Percentiles rank a stretch among this genome's conserved stretches.
phyloP scores from a whole-genome alignment of 2,888 invertebrate species.

The Chymomyza procnemis region DNA sequence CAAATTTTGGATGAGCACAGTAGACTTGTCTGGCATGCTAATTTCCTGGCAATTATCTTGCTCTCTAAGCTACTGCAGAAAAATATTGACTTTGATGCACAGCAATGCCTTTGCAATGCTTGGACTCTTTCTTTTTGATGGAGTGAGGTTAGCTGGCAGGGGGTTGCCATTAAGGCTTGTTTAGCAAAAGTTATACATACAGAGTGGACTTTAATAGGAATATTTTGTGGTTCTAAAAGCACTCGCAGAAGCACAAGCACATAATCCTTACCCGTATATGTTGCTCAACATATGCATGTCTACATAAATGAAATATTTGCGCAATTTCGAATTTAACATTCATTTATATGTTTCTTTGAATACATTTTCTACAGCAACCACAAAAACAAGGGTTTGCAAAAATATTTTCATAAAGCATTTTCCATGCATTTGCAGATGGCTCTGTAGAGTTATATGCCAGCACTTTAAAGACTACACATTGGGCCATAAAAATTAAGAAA shows the following conservation, averaged over 20 bases:
- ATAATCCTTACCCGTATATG: background rate
- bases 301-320: slow-evolving; percentile 58
- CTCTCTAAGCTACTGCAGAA: background rate
- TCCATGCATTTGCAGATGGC: slow-evolving; percentile 48
- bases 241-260: slow-evolving; percentile 41
- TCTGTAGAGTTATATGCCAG: slow-evolving; percentile 38
- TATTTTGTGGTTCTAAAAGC: slow-evolving; percentile 69
- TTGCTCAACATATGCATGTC: background rate
- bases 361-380: slow-evolving; percentile 48
- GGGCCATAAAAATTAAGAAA: background rate
- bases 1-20: slow-evolving; percentile 47
- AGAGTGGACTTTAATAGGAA: slow-evolving; percentile 53
- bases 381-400: slow-evolving; percentile 35
- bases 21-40: slow-evolving; percentile 43
- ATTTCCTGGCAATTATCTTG: slow-evolving; percentile 17
- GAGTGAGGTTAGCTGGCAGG: too few species aligned
- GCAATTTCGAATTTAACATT: slow-evolving; percentile 69
- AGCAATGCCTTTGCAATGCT: background rate
- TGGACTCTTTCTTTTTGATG: too few species aligned
- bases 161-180: background rate
- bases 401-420: slow-evolving; percentile 57
- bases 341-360: slow-evolving; percentile 69
- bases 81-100: background rate
- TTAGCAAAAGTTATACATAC: background rate
- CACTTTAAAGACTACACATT: slow-evolving; percentile 48